Evolutionary conservation across 2,113 vertebrate species (phyloP).

Genomic region (Dolichallabes microphthalmus): DNA sequence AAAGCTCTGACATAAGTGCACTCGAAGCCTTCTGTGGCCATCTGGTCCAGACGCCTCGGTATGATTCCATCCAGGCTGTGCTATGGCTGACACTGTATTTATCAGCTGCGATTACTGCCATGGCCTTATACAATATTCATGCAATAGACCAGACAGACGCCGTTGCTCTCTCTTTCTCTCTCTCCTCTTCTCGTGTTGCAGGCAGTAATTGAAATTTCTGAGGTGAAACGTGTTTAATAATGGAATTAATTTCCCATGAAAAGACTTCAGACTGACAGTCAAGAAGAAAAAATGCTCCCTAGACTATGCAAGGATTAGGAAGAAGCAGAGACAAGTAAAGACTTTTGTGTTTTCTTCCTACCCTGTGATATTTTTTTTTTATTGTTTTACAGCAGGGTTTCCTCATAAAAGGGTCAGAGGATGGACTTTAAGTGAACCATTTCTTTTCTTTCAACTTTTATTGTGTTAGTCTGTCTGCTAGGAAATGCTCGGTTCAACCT

Average conservation of each 20-base stretch:
- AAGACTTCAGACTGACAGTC: constrained; percentile 73
- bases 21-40: constrained; percentile 64
- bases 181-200: constrained; percentile 61
- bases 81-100: constrained; percentile 66
- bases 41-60: constrained; percentile 68
- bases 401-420: not conserved
- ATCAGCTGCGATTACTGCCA: constrained; percentile 66
- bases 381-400: not conserved
- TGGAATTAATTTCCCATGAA: constrained; percentile 79
- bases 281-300: constrained; percentile 30
- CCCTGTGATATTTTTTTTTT: not conserved
- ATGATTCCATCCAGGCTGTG: constrained; percentile 62
- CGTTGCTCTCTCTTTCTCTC: constrained; percentile 44
- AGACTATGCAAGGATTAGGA: constrained; percentile 35
- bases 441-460: constrained; percentile 15
- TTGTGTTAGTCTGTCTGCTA: constrained; percentile 17
- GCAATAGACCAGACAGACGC: constrained; percentile 62
- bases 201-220: constrained; percentile 77
- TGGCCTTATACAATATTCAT: constrained; percentile 73
- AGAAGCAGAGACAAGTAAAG: constrained; percentile 6
- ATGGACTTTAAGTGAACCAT: not conserved
- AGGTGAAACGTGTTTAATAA: constrained; percentile 79
- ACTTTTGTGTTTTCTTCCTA: constrained; percentile 18
- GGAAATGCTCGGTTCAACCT: not conserved
- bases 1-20: constrained; percentile 64